Evolutionary conservation across 1,140 invertebrate genomes (phyloP).

Genomic region (Drosophila nasuta): DNA sequence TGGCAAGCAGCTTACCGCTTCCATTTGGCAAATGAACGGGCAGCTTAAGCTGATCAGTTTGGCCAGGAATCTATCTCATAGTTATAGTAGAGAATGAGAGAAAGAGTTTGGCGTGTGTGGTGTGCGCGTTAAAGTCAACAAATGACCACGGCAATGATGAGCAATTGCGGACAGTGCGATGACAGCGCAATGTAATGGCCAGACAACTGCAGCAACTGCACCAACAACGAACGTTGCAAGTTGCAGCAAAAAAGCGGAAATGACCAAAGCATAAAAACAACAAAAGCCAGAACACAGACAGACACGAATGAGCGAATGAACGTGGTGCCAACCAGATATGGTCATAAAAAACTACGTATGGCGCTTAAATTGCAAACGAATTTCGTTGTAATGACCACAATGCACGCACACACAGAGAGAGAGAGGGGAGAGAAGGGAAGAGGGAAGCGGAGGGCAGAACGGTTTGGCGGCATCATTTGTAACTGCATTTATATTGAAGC

Average conservation of each 20-base stretch:
- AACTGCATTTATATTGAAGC: slow-evolving; percentile 83
- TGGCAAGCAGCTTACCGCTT: slow-evolving; percentile 58
- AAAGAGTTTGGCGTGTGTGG: no score
- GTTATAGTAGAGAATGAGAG: background rate
- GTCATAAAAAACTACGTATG: slow-evolving; percentile 63
- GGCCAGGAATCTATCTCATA: slow-evolving; percentile 7
- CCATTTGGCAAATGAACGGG: slow-evolving; percentile 56
- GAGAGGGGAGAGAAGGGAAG: background rate
- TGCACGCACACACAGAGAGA: slow-evolving; percentile 43
- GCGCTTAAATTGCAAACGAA: slow-evolving; percentile 64
- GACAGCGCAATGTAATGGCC: slow-evolving; percentile 67
- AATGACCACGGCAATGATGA: slow-evolving; percentile 54
- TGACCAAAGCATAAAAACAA: slow-evolving; percentile 73
- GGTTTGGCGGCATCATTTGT: slow-evolving; percentile 64
- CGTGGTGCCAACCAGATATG: slow-evolving; percentile 29
- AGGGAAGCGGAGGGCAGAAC: slow-evolving; percentile 1
- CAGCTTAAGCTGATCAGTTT: slow-evolving; percentile 33
- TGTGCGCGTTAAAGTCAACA: slow-evolving; percentile 15
- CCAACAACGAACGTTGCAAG: background rate
- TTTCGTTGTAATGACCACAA: slow-evolving; percentile 77
- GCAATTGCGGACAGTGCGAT: slow-evolving; percentile 56
- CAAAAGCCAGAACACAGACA: slow-evolving; percentile 44
- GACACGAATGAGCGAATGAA: background rate
- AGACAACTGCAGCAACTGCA: slow-evolving; percentile 29
- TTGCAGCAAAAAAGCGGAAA: slow-evolving; percentile 71